Base-by-base conservation (phyloP, 2,888 invertebrate genomes). In the Trichogramma dendrolimi region DNA sequence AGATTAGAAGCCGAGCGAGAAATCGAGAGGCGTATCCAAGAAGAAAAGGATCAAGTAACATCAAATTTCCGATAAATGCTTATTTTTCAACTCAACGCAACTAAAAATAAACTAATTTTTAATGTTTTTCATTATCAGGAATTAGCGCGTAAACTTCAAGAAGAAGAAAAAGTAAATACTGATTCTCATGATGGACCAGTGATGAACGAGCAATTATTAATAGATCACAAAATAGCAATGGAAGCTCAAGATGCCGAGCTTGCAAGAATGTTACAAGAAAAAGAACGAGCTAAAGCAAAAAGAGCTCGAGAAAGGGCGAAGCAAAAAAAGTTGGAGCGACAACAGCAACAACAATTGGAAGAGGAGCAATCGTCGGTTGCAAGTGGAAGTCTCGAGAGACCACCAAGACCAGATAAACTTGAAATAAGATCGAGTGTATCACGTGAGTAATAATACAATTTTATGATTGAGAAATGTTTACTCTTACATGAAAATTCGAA, bases 211-310 rank as follows among this genome's bases (percentile, higher is more conserved):
- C 78, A 76, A 53, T 66, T 76, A 4, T 60, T 76, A 38, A 54
- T 75, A 8, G 89, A 89, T 78, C 83, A 87, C 66, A 81, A 87
- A 71, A 74, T 90, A 66, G 90, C 90, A 2, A 88, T 90, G 70
- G 90, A 91, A 79, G 89, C 89, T 1, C 90, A 91, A 76, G 91
- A 91, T 73, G 86, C 89, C 65, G 91, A 91, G 76, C 76, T 91
- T 55, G 91, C 91, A 2, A 85, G 86, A 75, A 84, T 90, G 81
- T 77, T 91, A 52, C 90, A 91, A 75, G 90, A 90, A 1, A 77
- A 87, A 81, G 90, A 91, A 76, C 83, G 87, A 69, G 86, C 86
- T 14, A 87, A 88, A 75, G 85, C 86, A 2, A 85, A 85, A 71
- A 82, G 88, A 66, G 88, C 89, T 6, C 83, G 87, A 70, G 90